phyloP scores from a whole-genome alignment of 1,140 invertebrate genomes.

The Calycopis cecrops region DNA sequence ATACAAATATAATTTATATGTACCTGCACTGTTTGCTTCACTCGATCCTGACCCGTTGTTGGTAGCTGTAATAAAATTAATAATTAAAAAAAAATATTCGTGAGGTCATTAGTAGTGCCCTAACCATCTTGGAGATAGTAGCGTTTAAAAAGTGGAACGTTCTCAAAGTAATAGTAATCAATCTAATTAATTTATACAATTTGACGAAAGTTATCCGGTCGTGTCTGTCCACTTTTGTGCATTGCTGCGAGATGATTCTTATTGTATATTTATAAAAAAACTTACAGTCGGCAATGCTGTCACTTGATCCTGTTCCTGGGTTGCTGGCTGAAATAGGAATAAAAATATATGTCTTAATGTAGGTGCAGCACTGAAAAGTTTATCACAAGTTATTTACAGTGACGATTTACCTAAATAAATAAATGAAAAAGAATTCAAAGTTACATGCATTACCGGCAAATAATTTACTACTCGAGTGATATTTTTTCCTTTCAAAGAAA shows the following conservation, averaged over 20 bases:
- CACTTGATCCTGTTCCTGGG: constrained; percentile 16
- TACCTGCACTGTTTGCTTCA: constrained; percentile 13
- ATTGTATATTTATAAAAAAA: neutral
- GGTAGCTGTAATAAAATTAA: neutral
- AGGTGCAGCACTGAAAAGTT: neutral
- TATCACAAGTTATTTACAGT: too few relatives aligned
- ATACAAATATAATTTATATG: neutral
- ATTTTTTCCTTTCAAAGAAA: too few relatives aligned
- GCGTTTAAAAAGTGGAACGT: neutral
- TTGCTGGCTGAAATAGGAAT: constrained; percentile 8
- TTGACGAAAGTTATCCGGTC: too few relatives aligned
- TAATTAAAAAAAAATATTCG: neutral
- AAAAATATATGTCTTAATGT: neutral
- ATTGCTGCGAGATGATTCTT: too few relatives aligned
- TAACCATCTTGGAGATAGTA: neutral
- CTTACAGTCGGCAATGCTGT: neutral
- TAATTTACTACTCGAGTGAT: too few relatives aligned
- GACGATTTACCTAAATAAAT: neutral
- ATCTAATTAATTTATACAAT: neutral
- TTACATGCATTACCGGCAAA: too few relatives aligned
- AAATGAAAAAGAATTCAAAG: neutral
- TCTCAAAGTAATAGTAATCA: neutral
- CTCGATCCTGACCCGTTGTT: constrained; percentile 1
- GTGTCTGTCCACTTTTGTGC: too few relatives aligned
- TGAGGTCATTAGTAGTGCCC: neutral